Percentiles rank a stretch among this genome's conserved stretches.
These are phyloP conservation scores for Dolichotis patagonum DNA, from an alignment of 2,113 vertebrate genomes.

Conservation along the genomic window DNA sequence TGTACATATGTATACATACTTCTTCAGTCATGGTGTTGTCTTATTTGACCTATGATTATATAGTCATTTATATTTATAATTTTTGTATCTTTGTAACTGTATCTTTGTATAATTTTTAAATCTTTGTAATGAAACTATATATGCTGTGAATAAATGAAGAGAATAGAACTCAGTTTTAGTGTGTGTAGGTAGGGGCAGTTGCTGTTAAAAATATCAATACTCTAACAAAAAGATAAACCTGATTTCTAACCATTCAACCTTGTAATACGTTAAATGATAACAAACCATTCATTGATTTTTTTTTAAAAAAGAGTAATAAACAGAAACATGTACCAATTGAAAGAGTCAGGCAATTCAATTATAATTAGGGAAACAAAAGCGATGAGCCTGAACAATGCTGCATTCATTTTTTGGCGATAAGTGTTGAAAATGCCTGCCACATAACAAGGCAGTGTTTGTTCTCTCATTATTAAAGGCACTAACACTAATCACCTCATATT, in stretches of 20 bases:
- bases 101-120: too few relatives aligned
- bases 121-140: neutral
- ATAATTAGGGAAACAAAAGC: constrained; percentile 78
- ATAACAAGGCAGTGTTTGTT: constrained; percentile 54
- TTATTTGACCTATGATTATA: neutral
- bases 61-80: neutral
- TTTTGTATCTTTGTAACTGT: neutral
- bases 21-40: neutral
- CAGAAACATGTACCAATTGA: constrained; percentile 72
- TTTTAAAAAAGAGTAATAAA: constrained; percentile 63
- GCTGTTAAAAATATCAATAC: constrained; percentile 65
- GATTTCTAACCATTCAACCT: constrained; percentile 70
- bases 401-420: constrained; percentile 41
- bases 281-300: constrained; percentile 75
- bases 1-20: neutral
- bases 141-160: neutral
- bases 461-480: constrained; percentile 30
- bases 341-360: constrained; percentile 75
- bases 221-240: constrained; percentile 67
- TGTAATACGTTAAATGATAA: constrained; percentile 79
- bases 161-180: constrained; percentile 12
- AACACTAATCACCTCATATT: constrained; percentile 58
- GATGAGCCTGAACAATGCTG: constrained; percentile 75
- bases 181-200: neutral
- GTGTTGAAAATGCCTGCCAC: constrained; percentile 49